Base-by-base conservation (phyloP, 2,113 vertebrate genomes). In the Illadopsis cleaveri region DNA sequence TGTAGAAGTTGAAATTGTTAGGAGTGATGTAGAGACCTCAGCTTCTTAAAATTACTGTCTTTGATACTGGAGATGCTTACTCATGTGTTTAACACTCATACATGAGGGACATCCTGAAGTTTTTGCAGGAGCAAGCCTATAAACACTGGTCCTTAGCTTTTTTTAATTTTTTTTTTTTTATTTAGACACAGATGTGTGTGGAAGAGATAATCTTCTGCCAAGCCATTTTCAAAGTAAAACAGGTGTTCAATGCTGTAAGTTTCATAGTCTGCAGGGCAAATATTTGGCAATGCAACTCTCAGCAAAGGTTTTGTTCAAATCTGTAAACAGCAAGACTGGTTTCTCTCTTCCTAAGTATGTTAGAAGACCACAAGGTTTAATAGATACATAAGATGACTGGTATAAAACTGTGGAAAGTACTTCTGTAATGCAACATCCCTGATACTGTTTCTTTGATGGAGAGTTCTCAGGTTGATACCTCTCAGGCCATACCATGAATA, bases 301-400 rank as follows among this genome's bases (percentile, higher is more conserved):
- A 90, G 96, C 96, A 96, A 97, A 97, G 96, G 96, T 92, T 97
- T 96, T 97, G 96, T 94, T 97, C 94, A 94, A 97, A 97, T 93
- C 80, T 96, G 96, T 96, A 95, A 96, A 64, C 57, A 75, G 28
- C 28, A 71, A n/a, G 38, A 68, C 37, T 48, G 20, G 10, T 60
- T 73, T 57, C 28, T 77, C 75, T 40, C 14, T 87, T 71, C 40
- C 22, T 5, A 64, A 78, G 28, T 18, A 9, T 51, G 7, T 81
- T 90, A 37, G 53, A 88, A 60, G 10, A 38, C 18, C 24, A 15
- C 17, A 50, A 2, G 35, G 17, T 73, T 93, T 90, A 93, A 77
- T 8, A 58, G 25, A 12, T 33, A 14, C 15, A 5, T 27, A 50
- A 65, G 65, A 53, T 44, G 28, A 50, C 21, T 54, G 30, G 20